Percentiles rank a stretch among this genome's conserved stretches.
Evolutionary conservation across 2,797 vertebrate species (phyloP).

Genomic region (Amniataba percoides): DNA sequence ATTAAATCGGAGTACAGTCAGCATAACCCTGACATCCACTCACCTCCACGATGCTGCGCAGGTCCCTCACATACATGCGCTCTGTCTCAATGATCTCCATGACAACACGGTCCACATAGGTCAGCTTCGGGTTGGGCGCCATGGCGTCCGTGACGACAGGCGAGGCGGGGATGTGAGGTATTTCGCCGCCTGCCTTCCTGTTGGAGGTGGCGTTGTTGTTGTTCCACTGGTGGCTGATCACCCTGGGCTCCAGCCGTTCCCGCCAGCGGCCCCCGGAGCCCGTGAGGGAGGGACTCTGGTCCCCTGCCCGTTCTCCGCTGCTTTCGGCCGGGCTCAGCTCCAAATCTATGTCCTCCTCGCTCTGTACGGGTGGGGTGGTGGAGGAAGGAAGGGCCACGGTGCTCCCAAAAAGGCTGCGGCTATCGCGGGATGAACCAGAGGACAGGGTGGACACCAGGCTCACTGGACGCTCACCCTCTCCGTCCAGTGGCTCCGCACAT

Average conservation of each 20-base stretch:
- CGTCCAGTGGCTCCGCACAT: conserved; percentile 75
- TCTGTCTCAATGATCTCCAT: conserved; percentile 97
- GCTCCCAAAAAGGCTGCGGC: conserved; percentile 86
- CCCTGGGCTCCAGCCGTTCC: conserved; percentile 51
- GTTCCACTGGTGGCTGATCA: conserved; percentile 71
- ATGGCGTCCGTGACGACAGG: conserved; percentile 82
- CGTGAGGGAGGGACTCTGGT: conserved; percentile 49
- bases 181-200: conserved; percentile 34
- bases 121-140: conserved; percentile 88
- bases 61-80: conserved; percentile 93
- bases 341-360: conserved; percentile 82
- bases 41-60: conserved; percentile 97
- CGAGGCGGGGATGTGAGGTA: conserved; percentile 69
- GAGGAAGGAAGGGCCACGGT: conserved; percentile 71
- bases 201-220: conserved; percentile 82
- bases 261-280: conserved; percentile 49
- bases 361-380: conserved; percentile 57
- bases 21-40: conserved; percentile 54
- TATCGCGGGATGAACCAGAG: conserved; percentile 87
- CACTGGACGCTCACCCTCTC: conserved; percentile 85
- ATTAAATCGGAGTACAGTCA: neutral
- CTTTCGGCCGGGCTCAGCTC: conserved; percentile 81
- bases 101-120: conserved; percentile 94
- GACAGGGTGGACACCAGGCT: conserved; percentile 87
- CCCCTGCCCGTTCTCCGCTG: conserved; percentile 28